Conservation (phyloP, 2,888 invertebrate species). For the Falcaria lacertinaria region DNA sequence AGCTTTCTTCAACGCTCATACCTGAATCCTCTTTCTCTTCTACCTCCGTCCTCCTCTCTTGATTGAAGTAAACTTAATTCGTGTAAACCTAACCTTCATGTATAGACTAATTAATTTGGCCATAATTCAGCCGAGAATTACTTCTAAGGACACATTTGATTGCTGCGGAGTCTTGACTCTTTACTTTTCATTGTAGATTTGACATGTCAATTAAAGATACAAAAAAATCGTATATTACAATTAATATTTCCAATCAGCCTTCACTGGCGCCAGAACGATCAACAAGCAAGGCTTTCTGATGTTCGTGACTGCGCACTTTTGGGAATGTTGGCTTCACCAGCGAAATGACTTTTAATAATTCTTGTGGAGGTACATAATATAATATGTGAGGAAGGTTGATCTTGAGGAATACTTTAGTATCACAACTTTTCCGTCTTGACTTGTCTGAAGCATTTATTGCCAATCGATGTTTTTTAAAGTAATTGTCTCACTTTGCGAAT, state of each 20-base stretch:
- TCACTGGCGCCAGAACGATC: conserved; percentile 6
- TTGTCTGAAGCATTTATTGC: too few relatives aligned
- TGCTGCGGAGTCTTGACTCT: not conserved
- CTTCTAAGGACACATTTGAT: not conserved
- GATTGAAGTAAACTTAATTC: too few relatives aligned
- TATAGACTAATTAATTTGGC: not conserved
- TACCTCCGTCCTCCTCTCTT: too few relatives aligned
- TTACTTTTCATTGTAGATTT: not conserved
- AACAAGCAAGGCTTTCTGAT: conserved; percentile 25
- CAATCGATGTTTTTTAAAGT: too few relatives aligned
- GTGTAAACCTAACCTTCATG: too few relatives aligned
- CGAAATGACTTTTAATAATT: not conserved
- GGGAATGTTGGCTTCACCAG: not conserved
- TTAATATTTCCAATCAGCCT: conserved; percentile 18
- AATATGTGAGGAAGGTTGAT: too few relatives aligned
- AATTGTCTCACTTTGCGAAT: too few relatives aligned
- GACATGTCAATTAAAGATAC: conserved; percentile 2
- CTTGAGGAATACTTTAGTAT: too few relatives aligned
- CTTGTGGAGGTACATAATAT: not conserved
- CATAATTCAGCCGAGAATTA: not conserved
- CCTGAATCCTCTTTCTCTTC: too few relatives aligned
- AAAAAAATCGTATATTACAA: conserved; percentile 1
- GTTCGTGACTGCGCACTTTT: conserved; percentile 17
- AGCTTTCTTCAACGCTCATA: too few relatives aligned
- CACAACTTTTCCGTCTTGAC: too few relatives aligned